These are phyloP conservation scores for Palythoa caribaeorum DNA, from an alignment of 92 coral and sea anemone species.

Conservation along the genomic window DNA sequence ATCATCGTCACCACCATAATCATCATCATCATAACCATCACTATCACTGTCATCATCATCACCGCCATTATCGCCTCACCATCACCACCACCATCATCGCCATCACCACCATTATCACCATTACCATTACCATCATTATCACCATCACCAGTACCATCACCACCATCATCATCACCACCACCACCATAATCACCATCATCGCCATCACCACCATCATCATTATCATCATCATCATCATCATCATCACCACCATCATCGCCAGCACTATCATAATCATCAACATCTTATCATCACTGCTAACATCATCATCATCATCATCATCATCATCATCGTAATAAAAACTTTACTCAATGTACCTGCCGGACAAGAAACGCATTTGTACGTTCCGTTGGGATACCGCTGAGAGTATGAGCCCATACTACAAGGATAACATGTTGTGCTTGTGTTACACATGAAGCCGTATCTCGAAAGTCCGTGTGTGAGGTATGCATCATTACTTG, in stretches of 20 bases:
- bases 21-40: not conserved
- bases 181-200: not conserved
- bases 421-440: constrained; percentile 65
- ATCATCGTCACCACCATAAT: too few species aligned
- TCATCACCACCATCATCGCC: not conserved
- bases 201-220: not conserved
- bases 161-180: not conserved
- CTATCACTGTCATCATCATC: not conserved
- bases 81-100: too few species aligned
- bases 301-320: too few species aligned
- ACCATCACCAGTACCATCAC: not conserved
- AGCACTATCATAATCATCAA: not conserved
- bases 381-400: constrained; percentile 58
- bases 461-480: constrained; percentile 72
- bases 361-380: constrained; percentile 72
- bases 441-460: constrained; percentile 71
- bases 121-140: not conserved
- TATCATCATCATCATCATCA: not conserved
- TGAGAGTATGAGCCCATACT: constrained; percentile 73
- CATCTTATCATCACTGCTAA: too few species aligned
- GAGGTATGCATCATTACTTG: constrained; percentile 60
- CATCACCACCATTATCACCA: not conserved
- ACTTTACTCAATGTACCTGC: constrained; percentile 56
- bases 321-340: not conserved
- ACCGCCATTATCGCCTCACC: too few species aligned